These are phyloP conservation scores for Manduca sexta DNA, from an alignment of 1,140 invertebrate genomes.

Conservation along the genomic window DNA sequence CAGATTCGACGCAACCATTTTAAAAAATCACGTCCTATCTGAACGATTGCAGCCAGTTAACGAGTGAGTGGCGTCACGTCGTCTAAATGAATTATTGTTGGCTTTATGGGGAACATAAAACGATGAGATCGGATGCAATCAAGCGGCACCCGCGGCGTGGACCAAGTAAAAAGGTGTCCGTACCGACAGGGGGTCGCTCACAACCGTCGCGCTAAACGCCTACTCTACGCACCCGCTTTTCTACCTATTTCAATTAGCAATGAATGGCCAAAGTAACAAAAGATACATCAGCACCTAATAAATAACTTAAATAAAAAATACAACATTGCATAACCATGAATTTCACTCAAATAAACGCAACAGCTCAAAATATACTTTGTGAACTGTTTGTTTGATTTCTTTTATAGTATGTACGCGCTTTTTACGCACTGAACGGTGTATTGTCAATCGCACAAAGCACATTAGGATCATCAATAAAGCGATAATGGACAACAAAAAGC, in stretches of 20 bases:
- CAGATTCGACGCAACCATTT: slow-evolving; percentile 8
- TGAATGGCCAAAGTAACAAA: slow-evolving; percentile 52
- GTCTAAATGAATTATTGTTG: slow-evolving; percentile 73
- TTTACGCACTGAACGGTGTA: not conserved
- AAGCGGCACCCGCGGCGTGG: slow-evolving; percentile 62
- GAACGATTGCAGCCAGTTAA: slow-evolving; percentile 58
- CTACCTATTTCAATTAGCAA: slow-evolving; percentile 66
- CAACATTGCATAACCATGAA: not conserved
- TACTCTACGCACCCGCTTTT: slow-evolving; percentile 47
- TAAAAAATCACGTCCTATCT: slow-evolving; percentile 41
- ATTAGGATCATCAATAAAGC: slow-evolving; percentile 22
- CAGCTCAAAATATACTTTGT: too few relatives aligned
- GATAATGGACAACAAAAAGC: slow-evolving; percentile 21
- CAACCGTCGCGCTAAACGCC: slow-evolving; percentile 56
- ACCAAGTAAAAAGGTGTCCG: slow-evolving; percentile 64
- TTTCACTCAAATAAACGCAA: not conserved
- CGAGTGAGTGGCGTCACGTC: slow-evolving; percentile 68
- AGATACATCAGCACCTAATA: slow-evolving; percentile 21
- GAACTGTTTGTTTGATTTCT: not conserved
- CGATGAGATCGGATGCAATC: slow-evolving; percentile 70
- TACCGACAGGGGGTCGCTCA: slow-evolving; percentile 47
- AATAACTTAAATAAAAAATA: slow-evolving; percentile 9
- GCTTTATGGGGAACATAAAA: slow-evolving; percentile 69
- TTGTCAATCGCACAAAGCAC: slow-evolving; percentile 13
- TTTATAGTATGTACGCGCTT: not conserved